Percentiles rank a stretch among this genome's conserved stretches.
phyloP scores from a whole-genome alignment of 2,888 invertebrate genomes.

The Drosophila prolongata region DNA sequence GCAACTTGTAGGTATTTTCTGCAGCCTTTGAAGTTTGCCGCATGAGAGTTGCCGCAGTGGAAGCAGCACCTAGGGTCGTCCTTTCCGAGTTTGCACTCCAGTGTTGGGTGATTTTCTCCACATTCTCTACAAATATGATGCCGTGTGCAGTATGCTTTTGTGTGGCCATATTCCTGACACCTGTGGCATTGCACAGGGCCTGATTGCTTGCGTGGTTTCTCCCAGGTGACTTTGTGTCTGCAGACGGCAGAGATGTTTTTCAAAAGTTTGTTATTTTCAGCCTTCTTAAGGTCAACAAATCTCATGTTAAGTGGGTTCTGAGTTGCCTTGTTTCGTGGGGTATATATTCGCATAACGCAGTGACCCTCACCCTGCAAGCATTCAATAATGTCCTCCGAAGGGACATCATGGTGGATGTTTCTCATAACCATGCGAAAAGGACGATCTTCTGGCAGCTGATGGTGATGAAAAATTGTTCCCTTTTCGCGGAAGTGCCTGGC shows the following conservation, averaged over 20 bases:
- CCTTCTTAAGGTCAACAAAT: not conserved
- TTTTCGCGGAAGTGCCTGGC: constrained; percentile 8
- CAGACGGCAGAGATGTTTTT: not conserved
- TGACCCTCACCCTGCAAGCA: no score
- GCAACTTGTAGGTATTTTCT: constrained; percentile 3
- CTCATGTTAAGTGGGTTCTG: not conserved
- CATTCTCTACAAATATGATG: no score
- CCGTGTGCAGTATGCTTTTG: not conserved
- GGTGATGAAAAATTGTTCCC: constrained; percentile 1
- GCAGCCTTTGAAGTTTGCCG: constrained; percentile 1
- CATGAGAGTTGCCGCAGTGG: constrained; percentile 2
- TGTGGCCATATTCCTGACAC: not conserved
- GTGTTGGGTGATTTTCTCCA: not conserved
- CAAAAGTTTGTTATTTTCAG: not conserved
- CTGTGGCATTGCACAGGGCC: no score
- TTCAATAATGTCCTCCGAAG: not conserved
- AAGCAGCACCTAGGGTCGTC: not conserved
- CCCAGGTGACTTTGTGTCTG: not conserved
- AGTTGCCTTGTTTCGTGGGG: not conserved
- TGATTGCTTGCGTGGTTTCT: no score
- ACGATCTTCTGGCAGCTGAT: not conserved
- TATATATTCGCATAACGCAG: no score
- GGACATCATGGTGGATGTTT: no score
- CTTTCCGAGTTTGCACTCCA: not conserved
- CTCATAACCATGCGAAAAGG: not conserved